Base-by-base conservation (phyloP, 2,888 invertebrate species). In the Thera obeliscata region DNA sequence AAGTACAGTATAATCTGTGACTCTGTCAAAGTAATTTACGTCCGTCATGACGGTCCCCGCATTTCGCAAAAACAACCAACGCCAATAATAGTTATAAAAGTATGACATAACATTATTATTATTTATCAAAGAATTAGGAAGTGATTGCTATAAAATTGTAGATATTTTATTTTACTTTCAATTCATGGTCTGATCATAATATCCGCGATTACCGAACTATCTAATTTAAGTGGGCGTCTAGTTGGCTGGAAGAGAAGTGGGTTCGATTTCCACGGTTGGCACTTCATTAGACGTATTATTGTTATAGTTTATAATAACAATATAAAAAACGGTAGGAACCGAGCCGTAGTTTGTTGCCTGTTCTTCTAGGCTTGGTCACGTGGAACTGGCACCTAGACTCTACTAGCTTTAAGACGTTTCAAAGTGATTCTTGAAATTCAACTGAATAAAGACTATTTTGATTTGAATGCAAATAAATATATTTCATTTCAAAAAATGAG, bases 81-180 rank as follows among this genome's bases (percentile, higher is more conserved):
- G 6, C 36, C 36, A 59, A 12, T 33, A 1, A 35, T 33, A 33
- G 46, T 54, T 55, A 35, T 55, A 35, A 36, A 58, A 58, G 46
- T 35, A 49, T 63, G 58, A 64, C 58, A 54, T 64, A 64, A 64
- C 64, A n/a, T 57, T 50, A 22, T 63, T 56, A 38, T 12, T 55
- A 41, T 41, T 22, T 5, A 9, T 46, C 43, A 46, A n/a, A 38
- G 43, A 57, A 52, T 64, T 57, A 52, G 63, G 50, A 64, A 64
- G 64, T 64, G 48, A 64, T 55, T 64, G 64, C 54, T 22, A 22
- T 22, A 22, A 22, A 48, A 11, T 35, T 46, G 11, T 33, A 38
- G 38, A 38, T 43, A 22, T 9, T 61, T 46, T 57, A 52, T 57
- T 57, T 58, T 52, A 64, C 57, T 64, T 64, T 64, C 64, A 43